Conservation (phyloP, 2,113 vertebrate genomes). For the Mobula birostris region DNA sequence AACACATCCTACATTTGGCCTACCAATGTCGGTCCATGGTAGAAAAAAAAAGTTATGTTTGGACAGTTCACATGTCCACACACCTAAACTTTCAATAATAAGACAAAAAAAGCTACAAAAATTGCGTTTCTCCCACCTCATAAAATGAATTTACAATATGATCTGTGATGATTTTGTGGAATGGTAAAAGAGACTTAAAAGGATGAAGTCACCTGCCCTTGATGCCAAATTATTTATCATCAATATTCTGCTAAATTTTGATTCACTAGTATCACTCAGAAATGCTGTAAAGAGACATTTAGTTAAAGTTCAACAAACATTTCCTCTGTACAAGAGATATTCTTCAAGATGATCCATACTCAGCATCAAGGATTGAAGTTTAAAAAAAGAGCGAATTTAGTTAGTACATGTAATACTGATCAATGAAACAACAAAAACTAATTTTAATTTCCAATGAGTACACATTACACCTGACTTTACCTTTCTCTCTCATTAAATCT, state of each 20-base stretch:
- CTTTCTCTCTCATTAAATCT: constrained; percentile 97
- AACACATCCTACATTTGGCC: not conserved
- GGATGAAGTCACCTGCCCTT: no score
- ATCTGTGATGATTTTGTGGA: not conserved
- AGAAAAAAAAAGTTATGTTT: not conserved
- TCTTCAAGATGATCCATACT: not conserved
- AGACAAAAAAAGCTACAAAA: not conserved
- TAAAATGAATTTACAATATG: not conserved
- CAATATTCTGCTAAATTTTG: not conserved
- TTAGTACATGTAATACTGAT: not conserved
- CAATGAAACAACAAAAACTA: not conserved
- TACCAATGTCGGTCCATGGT: not conserved
- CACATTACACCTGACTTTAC: constrained; percentile 56
- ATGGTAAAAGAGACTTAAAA: no score
- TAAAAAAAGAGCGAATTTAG: not conserved
- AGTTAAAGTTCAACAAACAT: constrained; percentile 16
- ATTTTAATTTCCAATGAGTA: not conserved
- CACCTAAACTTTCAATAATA: not conserved
- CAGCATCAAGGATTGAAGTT: not conserved
- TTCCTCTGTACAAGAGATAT: not conserved
- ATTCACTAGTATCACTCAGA: not conserved
- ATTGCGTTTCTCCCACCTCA: not conserved
- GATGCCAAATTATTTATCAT: no score
- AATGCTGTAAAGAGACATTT: not conserved
- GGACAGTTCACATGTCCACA: not conserved